Conservation (phyloP, 2,113 vertebrate species). For the Gadus macrocephalus region DNA sequence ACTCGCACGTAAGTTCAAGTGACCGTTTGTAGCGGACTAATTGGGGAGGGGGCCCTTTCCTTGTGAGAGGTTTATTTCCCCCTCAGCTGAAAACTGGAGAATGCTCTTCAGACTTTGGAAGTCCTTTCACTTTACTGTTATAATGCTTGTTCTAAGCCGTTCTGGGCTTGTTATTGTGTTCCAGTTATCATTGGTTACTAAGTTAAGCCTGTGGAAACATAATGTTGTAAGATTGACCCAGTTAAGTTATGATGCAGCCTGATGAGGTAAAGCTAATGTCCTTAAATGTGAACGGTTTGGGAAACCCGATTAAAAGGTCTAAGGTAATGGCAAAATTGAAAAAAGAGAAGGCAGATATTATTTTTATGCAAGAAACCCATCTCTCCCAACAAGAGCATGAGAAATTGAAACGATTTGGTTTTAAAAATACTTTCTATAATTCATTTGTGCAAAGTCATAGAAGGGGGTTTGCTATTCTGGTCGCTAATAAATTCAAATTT, state of each 20-base stretch:
- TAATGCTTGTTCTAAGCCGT: neutral
- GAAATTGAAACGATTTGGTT: neutral
- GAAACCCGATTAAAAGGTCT: neutral
- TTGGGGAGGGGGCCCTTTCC: too few species aligned
- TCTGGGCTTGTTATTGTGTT: neutral
- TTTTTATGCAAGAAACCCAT: neutral
- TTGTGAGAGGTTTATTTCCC: too few species aligned
- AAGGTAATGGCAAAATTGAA: neutral
- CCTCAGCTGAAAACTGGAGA: neutral
- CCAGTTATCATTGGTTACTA: neutral
- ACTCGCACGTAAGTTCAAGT: too few species aligned
- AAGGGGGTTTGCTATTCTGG: neutral
- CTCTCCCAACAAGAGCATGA: neutral
- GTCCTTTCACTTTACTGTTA: neutral
- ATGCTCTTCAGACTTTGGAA: neutral
- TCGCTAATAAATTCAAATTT: neutral
- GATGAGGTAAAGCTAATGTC: neutral
- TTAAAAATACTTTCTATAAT: neutral
- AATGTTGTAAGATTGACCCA: too few species aligned
- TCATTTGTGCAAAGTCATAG: neutral
- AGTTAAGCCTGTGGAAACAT: too few species aligned
- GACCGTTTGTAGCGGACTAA: too few species aligned
- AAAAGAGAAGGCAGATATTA: neutral
- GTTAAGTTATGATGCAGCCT: too few species aligned
- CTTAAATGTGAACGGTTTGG: neutral